phyloP scores from a whole-genome alignment of 1,140 invertebrate genomes.

The Radopholus similis region DNA sequence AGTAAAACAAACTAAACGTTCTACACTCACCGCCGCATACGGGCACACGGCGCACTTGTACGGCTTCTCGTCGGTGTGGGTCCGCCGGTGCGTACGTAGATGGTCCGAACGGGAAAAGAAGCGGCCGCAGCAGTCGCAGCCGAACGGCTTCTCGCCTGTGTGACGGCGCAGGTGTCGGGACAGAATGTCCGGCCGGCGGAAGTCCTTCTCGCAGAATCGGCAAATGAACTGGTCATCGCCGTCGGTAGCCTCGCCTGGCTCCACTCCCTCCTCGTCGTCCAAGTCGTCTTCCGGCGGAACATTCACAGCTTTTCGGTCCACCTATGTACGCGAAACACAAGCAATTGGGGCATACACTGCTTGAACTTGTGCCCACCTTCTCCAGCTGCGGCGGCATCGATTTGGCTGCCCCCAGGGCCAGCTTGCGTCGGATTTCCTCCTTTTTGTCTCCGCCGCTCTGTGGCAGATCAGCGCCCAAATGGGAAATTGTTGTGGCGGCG shows the following conservation, averaged over 20 bases:
- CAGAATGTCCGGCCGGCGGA: conserved; percentile 42
- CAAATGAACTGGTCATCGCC: conserved; percentile 17
- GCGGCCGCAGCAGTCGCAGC: conserved; percentile 95
- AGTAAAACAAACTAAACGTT: neutral
- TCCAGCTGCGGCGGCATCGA: neutral
- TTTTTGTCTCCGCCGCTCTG: no score
- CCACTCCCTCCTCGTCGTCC: conserved; percentile 20
- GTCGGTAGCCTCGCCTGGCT: no score
- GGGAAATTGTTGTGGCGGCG: neutral
- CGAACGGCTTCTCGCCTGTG: conserved; percentile 79
- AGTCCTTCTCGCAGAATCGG: conserved; percentile 31
- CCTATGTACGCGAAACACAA: neutral
- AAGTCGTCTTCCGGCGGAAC: no score
- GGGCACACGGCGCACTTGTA: conserved; percentile 80
- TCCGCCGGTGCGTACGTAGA: conserved; percentile 76
- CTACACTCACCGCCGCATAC: conserved; percentile 44
- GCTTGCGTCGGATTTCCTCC: neutral
- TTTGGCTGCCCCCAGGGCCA: neutral
- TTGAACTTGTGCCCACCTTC: neutral
- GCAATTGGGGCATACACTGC: neutral
- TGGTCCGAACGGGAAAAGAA: conserved; percentile 98
- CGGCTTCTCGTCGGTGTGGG: conserved; percentile 88
- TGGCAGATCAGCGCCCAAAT: no score
- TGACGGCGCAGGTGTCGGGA: conserved; percentile 66
- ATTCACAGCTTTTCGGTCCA: neutral